Conservation (phyloP, 2,113 vertebrate genomes). For the Bos indicus region DNA sequence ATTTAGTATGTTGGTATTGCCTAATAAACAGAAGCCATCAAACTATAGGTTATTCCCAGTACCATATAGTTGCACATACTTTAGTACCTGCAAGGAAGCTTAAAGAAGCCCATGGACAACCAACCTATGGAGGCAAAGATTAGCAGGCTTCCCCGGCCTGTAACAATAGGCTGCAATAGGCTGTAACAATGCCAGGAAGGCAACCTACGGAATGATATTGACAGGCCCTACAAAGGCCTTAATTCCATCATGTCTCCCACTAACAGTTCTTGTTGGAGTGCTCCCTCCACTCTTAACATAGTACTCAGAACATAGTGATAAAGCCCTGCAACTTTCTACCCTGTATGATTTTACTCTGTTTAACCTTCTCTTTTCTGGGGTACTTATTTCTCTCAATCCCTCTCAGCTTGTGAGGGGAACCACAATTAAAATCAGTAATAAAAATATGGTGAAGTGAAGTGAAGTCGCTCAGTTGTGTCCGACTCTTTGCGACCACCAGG, state of each 20-base stretch:
- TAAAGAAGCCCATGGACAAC: not conserved
- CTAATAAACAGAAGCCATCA: not conserved
- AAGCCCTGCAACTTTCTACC: not conserved
- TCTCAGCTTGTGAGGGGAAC: not conserved
- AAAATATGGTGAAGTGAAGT: not conserved
- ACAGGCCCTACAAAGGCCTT: not conserved
- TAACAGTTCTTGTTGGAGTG: not conserved
- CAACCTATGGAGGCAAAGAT: not conserved
- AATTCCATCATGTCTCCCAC: not conserved
- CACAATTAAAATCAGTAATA: not conserved
- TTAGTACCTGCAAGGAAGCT: not conserved
- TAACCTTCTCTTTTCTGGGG: not conserved
- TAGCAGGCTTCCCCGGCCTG: not conserved
- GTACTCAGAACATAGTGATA: not conserved
- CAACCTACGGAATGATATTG: not conserved
- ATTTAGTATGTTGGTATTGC: not conserved
- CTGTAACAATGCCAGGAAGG: not conserved
- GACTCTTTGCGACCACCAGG: too few relatives aligned
- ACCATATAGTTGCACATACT: conserved; percentile 2
- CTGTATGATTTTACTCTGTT: not conserved
- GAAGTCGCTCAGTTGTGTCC: too few relatives aligned
- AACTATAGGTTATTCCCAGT: not conserved
- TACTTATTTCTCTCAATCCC: not conserved
- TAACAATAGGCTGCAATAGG: not conserved
- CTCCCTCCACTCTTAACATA: not conserved